Conservation (phyloP, 2,888 invertebrate genomes). For the Blastobasis lacticolella region DNA sequence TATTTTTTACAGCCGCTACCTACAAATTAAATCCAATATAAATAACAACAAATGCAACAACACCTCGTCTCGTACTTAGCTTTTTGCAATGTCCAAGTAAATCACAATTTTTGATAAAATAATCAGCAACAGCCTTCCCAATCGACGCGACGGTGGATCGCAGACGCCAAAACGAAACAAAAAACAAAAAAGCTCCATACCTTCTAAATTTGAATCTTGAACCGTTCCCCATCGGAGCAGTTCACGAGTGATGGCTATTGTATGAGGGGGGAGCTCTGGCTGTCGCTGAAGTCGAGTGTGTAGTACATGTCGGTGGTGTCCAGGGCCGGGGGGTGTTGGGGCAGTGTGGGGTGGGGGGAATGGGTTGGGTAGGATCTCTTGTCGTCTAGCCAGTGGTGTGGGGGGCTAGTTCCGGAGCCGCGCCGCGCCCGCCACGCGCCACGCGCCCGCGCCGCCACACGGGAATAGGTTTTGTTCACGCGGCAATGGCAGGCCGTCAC, state of each 20-base stretch:
- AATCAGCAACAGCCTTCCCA: too few species aligned
- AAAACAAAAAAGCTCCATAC: neutral
- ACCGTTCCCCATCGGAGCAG: slow-evolving; percentile 68
- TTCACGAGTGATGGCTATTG: slow-evolving; percentile 75
- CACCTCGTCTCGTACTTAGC: too few species aligned
- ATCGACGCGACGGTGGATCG: too few species aligned
- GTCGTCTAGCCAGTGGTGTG: slow-evolving; percentile 76
- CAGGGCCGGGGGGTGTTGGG: slow-evolving; percentile 52
- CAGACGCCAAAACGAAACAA: too few species aligned
- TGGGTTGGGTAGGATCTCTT: slow-evolving; percentile 44
- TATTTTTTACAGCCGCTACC: too few species aligned
- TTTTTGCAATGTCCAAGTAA: too few species aligned
- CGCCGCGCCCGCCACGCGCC: slow-evolving; percentile 62
- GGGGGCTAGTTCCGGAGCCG: slow-evolving; percentile 50
- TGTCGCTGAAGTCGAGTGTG: slow-evolving; percentile 85
- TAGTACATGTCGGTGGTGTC: slow-evolving; percentile 85
- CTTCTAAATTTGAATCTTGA: slow-evolving; percentile 53
- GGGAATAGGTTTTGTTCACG: slow-evolving; percentile 83
- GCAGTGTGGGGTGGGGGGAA: slow-evolving; percentile 28
- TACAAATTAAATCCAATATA: too few species aligned
- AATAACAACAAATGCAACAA: too few species aligned
- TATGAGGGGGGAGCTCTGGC: slow-evolving; percentile 83
- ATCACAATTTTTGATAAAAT: too few species aligned
- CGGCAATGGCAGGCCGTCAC: slow-evolving; percentile 86
- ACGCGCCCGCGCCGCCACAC: slow-evolving; percentile 74